Evolutionary conservation across 2,888 invertebrate species (phyloP), one percentile per base, ranked within the genome.

Genomic region (Drosophila yooni): DNA sequence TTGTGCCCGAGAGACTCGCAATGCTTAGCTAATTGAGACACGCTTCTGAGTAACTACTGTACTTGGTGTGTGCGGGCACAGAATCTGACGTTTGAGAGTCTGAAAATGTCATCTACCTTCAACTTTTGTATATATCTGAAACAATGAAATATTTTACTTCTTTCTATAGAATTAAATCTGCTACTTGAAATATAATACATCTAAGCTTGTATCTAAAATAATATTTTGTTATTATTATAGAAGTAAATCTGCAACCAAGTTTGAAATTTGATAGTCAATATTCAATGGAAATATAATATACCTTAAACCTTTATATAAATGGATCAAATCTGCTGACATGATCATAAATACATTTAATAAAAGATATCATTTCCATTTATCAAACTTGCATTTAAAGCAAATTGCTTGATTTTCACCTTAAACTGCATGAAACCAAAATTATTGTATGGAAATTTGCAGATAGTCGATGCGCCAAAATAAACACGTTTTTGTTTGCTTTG

Each of bases 1-100:
- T 73, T 65, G 51, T 52, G 27, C 70, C 64, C 51, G 76, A 70
- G 83, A 74, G 86, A 59, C 70, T 78, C 54, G 69, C 51, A 48
- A 63, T 63, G 63, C 74, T 73, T 58, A 71, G 69, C 81, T 74
- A 88, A 85, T 85, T 77, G 74, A 69, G 67, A 33, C 79, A 52
- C 53, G 53, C 46, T 67, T 58, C 56, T 43, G 31, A 48, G 25
- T 50, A 25, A 29, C 57, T 21, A 57, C 58, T 50, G 38, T 50
- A 50, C 33, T 36, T 38, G 29, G 15, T 18, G 21, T 46, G 59
- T 76, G 66, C 31, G 56, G 54, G 53, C 38, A 43, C 15, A 34
- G 25, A 56, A 59, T 61, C 18, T 48, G 31, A 2, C 43, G 18
- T 40, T 51, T 27, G 27, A 25, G 18, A 38, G n/a, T 46, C 27